These are phyloP conservation scores for Daubentonia madagascariensis DNA, from an alignment of 2,113 vertebrate species.

Conservation along the genomic window DNA sequence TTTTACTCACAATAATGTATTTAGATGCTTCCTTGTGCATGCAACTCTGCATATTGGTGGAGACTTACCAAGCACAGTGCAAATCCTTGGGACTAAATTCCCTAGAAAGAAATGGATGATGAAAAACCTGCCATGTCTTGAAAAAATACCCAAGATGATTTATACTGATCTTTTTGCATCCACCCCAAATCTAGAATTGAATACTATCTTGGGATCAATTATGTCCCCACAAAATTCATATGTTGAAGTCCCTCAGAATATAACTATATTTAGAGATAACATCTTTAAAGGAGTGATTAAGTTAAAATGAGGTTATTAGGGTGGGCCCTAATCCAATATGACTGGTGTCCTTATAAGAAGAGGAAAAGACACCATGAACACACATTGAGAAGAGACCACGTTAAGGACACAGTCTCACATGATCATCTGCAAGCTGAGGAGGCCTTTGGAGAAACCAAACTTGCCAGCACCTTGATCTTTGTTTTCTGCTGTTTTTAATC, in stretches of 20 bases:
- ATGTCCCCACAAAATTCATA: not conserved
- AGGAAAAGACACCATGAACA: not conserved
- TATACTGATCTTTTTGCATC: not conserved
- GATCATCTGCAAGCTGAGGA: not conserved
- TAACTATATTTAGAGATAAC: not conserved
- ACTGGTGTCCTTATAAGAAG: not conserved
- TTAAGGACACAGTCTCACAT: not conserved
- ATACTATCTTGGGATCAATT: not conserved
- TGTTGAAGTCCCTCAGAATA: not conserved
- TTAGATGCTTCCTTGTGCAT: not conserved
- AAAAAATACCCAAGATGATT: not conserved
- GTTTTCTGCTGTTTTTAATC: not conserved
- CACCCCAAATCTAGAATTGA: not conserved
- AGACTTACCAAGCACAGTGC: not conserved
- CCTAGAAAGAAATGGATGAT: not conserved
- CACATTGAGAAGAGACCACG: not conserved
- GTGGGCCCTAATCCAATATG: not conserved
- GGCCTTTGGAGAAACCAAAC: not conserved
- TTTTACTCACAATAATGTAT: not conserved
- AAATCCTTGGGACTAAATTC: not conserved
- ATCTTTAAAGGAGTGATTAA: not conserved
- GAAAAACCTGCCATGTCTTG: not conserved
- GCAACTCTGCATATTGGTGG: not conserved
- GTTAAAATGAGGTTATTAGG: not conserved
- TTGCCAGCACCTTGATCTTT: not conserved